Conservation (phyloP, 2,888 invertebrate genomes). For the Neoaliturus tenellus region DNA sequence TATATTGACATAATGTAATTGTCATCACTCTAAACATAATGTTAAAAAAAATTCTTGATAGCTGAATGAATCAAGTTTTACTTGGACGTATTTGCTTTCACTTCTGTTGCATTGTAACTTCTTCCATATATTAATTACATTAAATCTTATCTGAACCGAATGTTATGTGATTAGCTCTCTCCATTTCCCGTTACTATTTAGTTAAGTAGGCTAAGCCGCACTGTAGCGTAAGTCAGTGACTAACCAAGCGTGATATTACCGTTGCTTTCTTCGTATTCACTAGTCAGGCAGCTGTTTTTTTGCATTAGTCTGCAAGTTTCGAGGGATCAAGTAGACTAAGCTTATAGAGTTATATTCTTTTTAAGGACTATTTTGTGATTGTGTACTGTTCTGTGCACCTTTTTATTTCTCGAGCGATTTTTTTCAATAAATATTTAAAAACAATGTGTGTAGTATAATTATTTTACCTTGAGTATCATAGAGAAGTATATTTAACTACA, state of each 20-base stretch:
- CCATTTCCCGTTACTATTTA: conserved; percentile 19
- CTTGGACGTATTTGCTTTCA: too few relatives aligned
- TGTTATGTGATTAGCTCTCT: background rate
- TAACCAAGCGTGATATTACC: conserved; percentile 35
- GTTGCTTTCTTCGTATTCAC: conserved; percentile 36
- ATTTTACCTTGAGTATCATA: too few relatives aligned
- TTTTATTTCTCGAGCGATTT: conserved; percentile 46
- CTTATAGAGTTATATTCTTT: conserved; percentile 28
- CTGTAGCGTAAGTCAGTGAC: conserved; percentile 19
- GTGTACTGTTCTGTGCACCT: conserved; percentile 29
- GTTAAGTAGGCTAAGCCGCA: conserved; percentile 26
- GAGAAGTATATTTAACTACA: too few relatives aligned
- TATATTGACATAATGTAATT: too few relatives aligned
- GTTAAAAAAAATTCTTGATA: too few relatives aligned
- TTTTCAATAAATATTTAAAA: conserved; percentile 47
- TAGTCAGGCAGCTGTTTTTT: conserved; percentile 42
- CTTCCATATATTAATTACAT: too few relatives aligned
- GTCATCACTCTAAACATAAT: too few relatives aligned
- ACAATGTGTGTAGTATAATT: background rate
- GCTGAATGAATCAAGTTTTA: too few relatives aligned
- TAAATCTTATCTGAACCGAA: too few relatives aligned
- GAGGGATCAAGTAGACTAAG: conserved; percentile 42
- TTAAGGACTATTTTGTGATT: conserved; percentile 40
- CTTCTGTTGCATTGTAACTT: too few relatives aligned
- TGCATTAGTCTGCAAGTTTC: conserved; percentile 14